Evolutionary conservation across 1,140 invertebrate species (phyloP).

Genomic region (Colletes latitarsis): DNA sequence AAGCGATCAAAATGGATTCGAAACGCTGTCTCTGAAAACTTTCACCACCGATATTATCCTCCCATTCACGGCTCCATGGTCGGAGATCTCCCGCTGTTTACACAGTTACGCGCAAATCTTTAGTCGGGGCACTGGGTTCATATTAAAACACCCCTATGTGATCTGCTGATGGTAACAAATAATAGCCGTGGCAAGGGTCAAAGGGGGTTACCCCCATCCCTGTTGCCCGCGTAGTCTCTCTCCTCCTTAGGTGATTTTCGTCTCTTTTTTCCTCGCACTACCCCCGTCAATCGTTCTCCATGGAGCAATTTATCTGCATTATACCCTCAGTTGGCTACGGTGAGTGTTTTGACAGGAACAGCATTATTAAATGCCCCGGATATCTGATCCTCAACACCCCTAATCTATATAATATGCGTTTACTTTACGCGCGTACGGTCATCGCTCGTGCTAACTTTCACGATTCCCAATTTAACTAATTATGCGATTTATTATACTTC

Average conservation of each 20-base stretch:
- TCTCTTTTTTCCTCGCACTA: slow-evolving; percentile 14
- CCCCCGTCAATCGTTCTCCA: slow-evolving; percentile 68
- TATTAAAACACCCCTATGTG: slow-evolving; percentile 61
- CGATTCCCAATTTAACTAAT: too few relatives aligned
- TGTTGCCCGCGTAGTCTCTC: slow-evolving; percentile 25
- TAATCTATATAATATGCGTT: slow-evolving; percentile 81
- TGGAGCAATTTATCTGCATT: slow-evolving; percentile 81
- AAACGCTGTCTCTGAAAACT: slow-evolving; percentile 7
- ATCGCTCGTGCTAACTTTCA: slow-evolving; percentile 45
- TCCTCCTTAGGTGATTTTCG: slow-evolving; percentile 24
- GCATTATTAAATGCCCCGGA: slow-evolving; percentile 81
- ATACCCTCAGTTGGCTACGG: slow-evolving; percentile 79
- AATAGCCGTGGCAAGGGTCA: slow-evolving; percentile 57
- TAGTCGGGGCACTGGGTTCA: slow-evolving; percentile 40
- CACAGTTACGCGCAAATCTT: slow-evolving; percentile 58
- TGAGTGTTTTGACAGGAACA: slow-evolving; percentile 82
- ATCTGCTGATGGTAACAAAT: slow-evolving; percentile 60
- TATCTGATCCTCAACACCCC: slow-evolving; percentile 80
- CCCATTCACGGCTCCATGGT: slow-evolving; percentile 31
- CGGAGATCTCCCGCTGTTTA: slow-evolving; percentile 45
- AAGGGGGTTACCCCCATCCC: slow-evolving; percentile 33
- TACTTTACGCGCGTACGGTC: slow-evolving; percentile 75
- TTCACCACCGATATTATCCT: slow-evolving; percentile 43
- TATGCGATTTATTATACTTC: too few relatives aligned
- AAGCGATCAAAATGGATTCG: slow-evolving; percentile 28